A percentile compares a stretch with the other conserved stretches of the same genome.
Evolutionary conservation across 1,140 invertebrate genomes (phyloP).

Genomic region (Drosophila nigromelanica): DNA sequence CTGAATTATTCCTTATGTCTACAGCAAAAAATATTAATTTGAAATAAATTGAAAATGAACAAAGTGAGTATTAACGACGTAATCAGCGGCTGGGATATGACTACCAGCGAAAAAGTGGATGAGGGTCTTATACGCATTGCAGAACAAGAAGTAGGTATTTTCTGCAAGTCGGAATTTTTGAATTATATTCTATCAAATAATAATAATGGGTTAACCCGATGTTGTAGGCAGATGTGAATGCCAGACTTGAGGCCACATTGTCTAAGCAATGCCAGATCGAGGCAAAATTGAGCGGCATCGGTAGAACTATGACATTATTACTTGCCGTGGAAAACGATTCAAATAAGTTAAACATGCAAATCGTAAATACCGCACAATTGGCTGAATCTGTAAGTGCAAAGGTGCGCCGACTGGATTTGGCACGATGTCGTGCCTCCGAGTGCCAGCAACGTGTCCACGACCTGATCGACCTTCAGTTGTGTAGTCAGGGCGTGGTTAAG

Average conservation of each 20-base stretch:
- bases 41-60: slow-evolving; percentile 15
- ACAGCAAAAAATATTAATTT: not conserved
- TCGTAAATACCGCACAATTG: slow-evolving; percentile 93
- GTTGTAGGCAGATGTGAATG: slow-evolving; percentile 84
- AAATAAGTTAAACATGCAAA: slow-evolving; percentile 91
- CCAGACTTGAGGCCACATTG: slow-evolving; percentile 85
- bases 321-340: slow-evolving; percentile 88
- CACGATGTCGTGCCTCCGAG: slow-evolving; percentile 96
- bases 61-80: slow-evolving; percentile 21
- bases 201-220: no score
- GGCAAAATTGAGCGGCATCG: slow-evolving; percentile 85
- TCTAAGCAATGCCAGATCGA: slow-evolving; percentile 86
- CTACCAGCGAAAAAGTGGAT: slow-evolving; percentile 60
- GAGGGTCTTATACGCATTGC: slow-evolving; percentile 49
- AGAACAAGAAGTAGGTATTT: slow-evolving; percentile 59
- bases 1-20: slow-evolving; percentile 14
- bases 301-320: slow-evolving; percentile 86
- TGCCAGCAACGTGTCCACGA: slow-evolving; percentile 98
- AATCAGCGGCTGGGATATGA: slow-evolving; percentile 40
- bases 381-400: slow-evolving; percentile 98
- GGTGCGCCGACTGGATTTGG: slow-evolving; percentile 96
- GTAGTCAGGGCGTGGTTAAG: slow-evolving; percentile 96
- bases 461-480: slow-evolving; percentile 97
- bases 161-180: not conserved
- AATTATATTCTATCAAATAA: no score